Base-by-base conservation (phyloP, 2,797 vertebrate species). In the Potorous gilbertii region DNA sequence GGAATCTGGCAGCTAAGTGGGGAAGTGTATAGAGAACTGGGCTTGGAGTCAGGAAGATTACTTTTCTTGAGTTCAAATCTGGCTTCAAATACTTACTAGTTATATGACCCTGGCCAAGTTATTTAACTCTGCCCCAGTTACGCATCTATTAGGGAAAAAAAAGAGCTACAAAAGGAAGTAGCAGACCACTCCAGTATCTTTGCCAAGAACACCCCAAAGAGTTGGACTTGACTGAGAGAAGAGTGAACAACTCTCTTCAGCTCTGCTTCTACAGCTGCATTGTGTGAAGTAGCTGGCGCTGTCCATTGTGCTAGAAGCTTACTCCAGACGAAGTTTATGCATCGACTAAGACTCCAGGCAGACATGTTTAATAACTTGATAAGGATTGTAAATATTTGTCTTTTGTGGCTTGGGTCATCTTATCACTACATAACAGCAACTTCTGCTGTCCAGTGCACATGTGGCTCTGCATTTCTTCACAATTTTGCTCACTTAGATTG, bases 321-420 rank as follows among this genome's bases (percentile, higher is more conserved):
- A 55, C 34, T 52, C 0, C 0, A 57, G 93, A 66, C 21, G 91
- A 62, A 56, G 55, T 52, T 16, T 87, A 5, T 81, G 27, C 34
- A 56, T 93, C 81, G 96, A 62, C 93, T 91, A 1, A 94, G 74
- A 66, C 81, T 21, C 81, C 87, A 55, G 62, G 9, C 54, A 52
- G 27, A 54, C 89, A 56, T 2, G 59, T 94, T 59, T 93, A 91
- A 92, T 93, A 91, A 56, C 50, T 40, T 81, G 93, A 24, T 57
- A 13, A 28, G 55, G 55, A 92, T 27, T 81, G 5, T 95, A 56
- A 91, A 54, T 94, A 56, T 74, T 94, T 94, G 55, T 21, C 12
- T 81, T 81, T 81, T 81, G 74, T 46, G 21, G 24, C 40, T 94
- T 93, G 31, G 12, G 91, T 96, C 55, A 90, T 56, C 96, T 97